Base-by-base conservation (phyloP, 2,113 vertebrate species). In the Loxodonta africana region DNA sequence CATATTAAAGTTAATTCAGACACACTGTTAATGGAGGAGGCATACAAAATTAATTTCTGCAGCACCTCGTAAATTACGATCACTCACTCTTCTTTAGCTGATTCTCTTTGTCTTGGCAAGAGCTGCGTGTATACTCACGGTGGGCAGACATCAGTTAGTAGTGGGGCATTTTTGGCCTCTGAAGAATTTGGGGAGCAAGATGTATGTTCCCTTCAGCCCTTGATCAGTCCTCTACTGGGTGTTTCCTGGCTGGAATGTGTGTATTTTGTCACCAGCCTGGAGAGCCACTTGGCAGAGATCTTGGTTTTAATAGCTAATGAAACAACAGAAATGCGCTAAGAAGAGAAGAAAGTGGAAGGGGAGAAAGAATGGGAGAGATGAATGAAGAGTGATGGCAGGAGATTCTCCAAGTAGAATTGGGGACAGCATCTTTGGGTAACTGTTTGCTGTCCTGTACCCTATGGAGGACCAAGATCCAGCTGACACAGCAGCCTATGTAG, bases 1-100 rank as follows among this genome's bases (percentile, higher is more conserved):
- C 96, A 96, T 97, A 97, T 97, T 96, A 96, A 96, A 94, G 93
- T 96, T 97, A 94, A 98, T 97, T 97, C 95, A 94, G 93, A 96
- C 48, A 87, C 67, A 83, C 93, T 87, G 93, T 94, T 98, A 97
- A 98, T 97, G 91, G 95, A 97, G 83, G 94, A 98, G 91, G 93
- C 97, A 88, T 96, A 94, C 92, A 92, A 97, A 98, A 98, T 97
- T 97, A 95, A 97, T 97, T 97, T 95, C 85, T 85, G 41, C 4
- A 95, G 73, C 91, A 83, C 74, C 83, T 94, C 94, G 51, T 96
- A 95, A 95, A 96, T 97, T 95, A 87, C 0, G 20, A 91, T 85
- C 84, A 73, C 63, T 94, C 92, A 51, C 37, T 90, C 65, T 95
- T 88, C 60, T 77, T 67, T 51, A 41, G 67, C 71, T 77, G 83